Percentiles rank a stretch among this genome's conserved stretches.
Evolutionary conservation across 1,140 invertebrate genomes (phyloP).

Genomic region (Pissodes strobi): DNA sequence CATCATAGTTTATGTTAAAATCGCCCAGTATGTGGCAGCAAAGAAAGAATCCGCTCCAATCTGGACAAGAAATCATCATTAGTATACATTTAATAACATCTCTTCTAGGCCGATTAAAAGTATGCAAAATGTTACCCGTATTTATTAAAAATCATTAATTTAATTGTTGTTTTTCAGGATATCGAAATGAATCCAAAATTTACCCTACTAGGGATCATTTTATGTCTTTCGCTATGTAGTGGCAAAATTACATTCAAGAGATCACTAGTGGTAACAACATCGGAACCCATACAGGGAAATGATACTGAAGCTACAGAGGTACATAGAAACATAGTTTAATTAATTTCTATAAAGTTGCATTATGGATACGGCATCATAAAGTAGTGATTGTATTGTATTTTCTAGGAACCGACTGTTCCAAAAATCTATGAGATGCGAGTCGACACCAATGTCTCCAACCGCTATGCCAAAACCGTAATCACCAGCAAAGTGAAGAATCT

Average conservation of each 20-base stretch:
- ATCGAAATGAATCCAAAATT: no score
- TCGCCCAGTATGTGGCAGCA: no score
- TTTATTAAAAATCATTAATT: no score
- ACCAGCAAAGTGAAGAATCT: constrained; percentile 64
- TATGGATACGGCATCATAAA: background rate
- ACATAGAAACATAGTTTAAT: background rate
- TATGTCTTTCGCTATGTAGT: background rate
- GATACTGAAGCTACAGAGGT: background rate
- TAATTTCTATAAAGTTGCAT: background rate
- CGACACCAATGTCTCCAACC: constrained; percentile 61
- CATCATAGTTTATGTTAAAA: no score
- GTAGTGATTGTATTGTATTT: background rate
- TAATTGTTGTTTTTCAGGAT: no score
- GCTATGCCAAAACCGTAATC: constrained; percentile 65
- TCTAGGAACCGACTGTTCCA: constrained; percentile 23
- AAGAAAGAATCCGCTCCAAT: no score
- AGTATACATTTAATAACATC: no score
- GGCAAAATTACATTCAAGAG: constrained; percentile 1
- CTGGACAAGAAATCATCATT: no score
- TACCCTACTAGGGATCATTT: no score
- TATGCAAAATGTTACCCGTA: no score
- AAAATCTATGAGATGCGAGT: constrained; percentile 61
- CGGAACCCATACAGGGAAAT: background rate
- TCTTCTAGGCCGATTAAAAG: no score
- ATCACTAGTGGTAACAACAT: background rate